Evolutionary conservation across 2,797 vertebrate species (phyloP), one percentile per base, ranked within the genome.

Genomic region (Rhadinocentrus ornatus): DNA sequence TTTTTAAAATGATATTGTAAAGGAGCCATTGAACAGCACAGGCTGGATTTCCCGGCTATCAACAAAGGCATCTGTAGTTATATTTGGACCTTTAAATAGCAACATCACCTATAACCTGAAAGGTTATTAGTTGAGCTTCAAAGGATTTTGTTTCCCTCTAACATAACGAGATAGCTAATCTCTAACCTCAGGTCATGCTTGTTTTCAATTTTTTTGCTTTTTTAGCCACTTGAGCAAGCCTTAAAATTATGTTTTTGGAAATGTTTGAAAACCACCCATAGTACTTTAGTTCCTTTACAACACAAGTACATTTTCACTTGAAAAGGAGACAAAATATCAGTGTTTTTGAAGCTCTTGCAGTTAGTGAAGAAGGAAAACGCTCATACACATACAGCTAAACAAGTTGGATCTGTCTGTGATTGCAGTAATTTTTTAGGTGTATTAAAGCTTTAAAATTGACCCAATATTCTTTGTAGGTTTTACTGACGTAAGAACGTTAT

Each of bases 121-220:
- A 77, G 65, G 69, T 82, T 82, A 82, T 88, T 70, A 64, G 61
- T 65, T 71, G 58, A 75, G 52, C 57, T 66, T 13, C 24, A 61
- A 76, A 65, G 55, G 9, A 58, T 73, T 13, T 54, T 27, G 31
- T 57, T 62, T 35, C 29, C 50, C 58, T 11, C 22, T 56, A 29
- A 71, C 65, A 71, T 37, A 62, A 50, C 66, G 32, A 66, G 22
- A 66, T 11, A 64, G 61, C 34, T 75, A 46, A 73, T 74, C 52
- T 69, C 10, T 52, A 62, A 59, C 60, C 13, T 52, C 16, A 37
- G 20, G 56, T 63, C 24, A 69, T 66, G 1, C 22, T 24, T 52
- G n/a, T 57, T 26, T 57, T 12, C 20, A 54, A 57, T 59, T 2
- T 68, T 75, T 41, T 63, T 4, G n/a, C 39, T 18, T 55, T 63